A percentile compares a stretch with the other conserved stretches of the same genome.
These are phyloP conservation scores for Leptogaster cylindrica DNA, from an alignment of 2,888 invertebrate species.

Conservation along the genomic window DNA sequence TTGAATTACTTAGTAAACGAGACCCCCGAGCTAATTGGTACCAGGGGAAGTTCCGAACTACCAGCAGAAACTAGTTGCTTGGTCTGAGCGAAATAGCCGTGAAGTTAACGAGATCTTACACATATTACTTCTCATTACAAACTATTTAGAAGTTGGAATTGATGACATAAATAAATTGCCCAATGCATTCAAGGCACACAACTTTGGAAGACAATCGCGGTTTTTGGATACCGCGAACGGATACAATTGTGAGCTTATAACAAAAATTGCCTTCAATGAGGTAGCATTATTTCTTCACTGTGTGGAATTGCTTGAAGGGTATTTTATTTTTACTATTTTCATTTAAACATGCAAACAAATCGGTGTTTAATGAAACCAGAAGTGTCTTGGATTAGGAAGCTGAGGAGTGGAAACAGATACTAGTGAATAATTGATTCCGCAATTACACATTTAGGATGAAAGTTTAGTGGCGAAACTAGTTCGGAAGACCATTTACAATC, in stretches of 20 bases:
- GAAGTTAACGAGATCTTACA: constrained; percentile 71
- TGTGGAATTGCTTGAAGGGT: constrained; percentile 56
- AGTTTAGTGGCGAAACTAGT: no score
- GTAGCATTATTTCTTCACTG: constrained; percentile 65
- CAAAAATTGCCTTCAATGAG: constrained; percentile 68
- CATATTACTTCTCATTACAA: constrained; percentile 66
- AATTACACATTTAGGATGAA: no score
- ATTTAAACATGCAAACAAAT: no score
- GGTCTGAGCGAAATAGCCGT: constrained; percentile 70
- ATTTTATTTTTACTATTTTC: no score
- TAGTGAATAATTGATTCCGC: no score
- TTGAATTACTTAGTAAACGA: constrained; percentile 67
- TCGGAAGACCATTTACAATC: constrained; percentile 64
- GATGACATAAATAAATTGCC: constrained; percentile 66
- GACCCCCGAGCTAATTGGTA: constrained; percentile 65
- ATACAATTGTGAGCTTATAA: constrained; percentile 64
- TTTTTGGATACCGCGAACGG: constrained; percentile 65
- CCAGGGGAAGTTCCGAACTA: constrained; percentile 63
- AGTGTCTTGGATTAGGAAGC: no score
- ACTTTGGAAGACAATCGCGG: constrained; percentile 68
- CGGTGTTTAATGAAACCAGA: no score
- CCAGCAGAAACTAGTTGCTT: constrained; percentile 63
- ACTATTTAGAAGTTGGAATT: constrained; percentile 63
- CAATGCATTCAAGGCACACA: constrained; percentile 67
- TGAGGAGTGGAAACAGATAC: no score